Conservation (phyloP, 2,888 invertebrate species). For the Aporophyla lueneburgensis region DNA sequence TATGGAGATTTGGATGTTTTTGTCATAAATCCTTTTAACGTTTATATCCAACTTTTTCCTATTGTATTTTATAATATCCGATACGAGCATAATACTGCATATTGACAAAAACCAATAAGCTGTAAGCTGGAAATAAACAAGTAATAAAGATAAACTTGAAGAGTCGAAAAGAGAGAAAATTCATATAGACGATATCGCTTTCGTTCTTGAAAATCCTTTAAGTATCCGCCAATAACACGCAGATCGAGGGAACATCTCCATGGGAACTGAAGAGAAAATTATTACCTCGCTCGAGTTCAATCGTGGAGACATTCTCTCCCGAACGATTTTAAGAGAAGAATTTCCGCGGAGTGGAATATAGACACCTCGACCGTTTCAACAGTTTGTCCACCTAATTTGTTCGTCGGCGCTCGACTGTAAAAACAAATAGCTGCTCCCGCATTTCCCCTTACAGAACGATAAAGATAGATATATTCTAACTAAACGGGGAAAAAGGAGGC, state of each 20-base stretch:
- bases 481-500: slow-evolving; percentile 79
- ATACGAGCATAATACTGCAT: slow-evolving; percentile 23
- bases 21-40: slow-evolving; percentile 30
- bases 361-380: slow-evolving; percentile 89
- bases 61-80: slow-evolving; percentile 38
- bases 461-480: slow-evolving; percentile 83
- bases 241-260: slow-evolving; percentile 81
- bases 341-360: slow-evolving; percentile 86
- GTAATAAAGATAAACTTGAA: slow-evolving; percentile 54
- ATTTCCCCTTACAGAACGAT: slow-evolving; percentile 83
- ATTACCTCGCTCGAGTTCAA: slow-evolving; percentile 84
- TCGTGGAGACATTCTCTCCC: slow-evolving; percentile 81
- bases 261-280: slow-evolving; percentile 83
- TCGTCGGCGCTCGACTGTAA: slow-evolving; percentile 89
- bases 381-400: slow-evolving; percentile 91
- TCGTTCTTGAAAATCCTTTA: slow-evolving; percentile 78
- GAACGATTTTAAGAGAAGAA: slow-evolving; percentile 86
- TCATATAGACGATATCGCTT: slow-evolving; percentile 72
- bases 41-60: slow-evolving; percentile 4
- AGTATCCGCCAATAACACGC: slow-evolving; percentile 81
- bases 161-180: slow-evolving; percentile 57
- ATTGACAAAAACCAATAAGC: slow-evolving; percentile 50
- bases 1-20: slow-evolving; percentile 23
- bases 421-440: slow-evolving; percentile 89
- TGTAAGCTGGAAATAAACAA: slow-evolving; percentile 47